Conservation (phyloP, 2,797 vertebrate genomes). For the Gambusia yucatana region DNA sequence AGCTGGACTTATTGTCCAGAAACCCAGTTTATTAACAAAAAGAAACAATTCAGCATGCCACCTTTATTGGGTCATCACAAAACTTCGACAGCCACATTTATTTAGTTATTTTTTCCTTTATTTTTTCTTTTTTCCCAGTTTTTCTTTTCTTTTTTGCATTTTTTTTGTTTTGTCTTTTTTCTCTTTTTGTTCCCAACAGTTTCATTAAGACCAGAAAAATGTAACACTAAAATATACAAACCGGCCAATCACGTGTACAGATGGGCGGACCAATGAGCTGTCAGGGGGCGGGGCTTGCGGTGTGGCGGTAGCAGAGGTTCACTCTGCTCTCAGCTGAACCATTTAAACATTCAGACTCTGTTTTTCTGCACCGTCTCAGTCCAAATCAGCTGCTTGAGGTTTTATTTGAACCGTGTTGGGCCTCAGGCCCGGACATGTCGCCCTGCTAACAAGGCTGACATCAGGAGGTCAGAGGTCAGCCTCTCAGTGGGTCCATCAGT, state of each 20-base stretch:
- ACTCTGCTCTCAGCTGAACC: too few species aligned
- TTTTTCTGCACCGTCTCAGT: neutral
- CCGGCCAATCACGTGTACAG: neutral
- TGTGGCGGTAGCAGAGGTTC: neutral
- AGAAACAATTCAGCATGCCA: neutral
- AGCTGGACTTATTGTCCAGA: neutral
- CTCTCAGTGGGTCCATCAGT: slow-evolving; percentile 2
- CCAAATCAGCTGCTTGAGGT: neutral
- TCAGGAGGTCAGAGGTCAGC: neutral
- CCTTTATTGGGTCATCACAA: neutral
- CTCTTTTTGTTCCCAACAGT: neutral
- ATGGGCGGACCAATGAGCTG: slow-evolving; percentile 1
- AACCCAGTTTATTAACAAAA: neutral
- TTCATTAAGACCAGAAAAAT: neutral
- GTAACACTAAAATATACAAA: neutral
- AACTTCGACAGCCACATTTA: neutral
- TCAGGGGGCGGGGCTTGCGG: neutral
- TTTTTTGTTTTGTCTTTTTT: neutral
- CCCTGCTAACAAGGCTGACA: neutral
- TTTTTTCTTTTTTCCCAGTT: neutral
- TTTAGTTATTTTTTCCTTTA: neutral
- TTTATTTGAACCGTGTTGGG: neutral
- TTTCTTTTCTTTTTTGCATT: neutral
- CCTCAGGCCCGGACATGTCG: neutral
- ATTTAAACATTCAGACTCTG: neutral